phyloP scores from a whole-genome alignment of 1,140 invertebrate genomes.

The Sinonovacula constricta region DNA sequence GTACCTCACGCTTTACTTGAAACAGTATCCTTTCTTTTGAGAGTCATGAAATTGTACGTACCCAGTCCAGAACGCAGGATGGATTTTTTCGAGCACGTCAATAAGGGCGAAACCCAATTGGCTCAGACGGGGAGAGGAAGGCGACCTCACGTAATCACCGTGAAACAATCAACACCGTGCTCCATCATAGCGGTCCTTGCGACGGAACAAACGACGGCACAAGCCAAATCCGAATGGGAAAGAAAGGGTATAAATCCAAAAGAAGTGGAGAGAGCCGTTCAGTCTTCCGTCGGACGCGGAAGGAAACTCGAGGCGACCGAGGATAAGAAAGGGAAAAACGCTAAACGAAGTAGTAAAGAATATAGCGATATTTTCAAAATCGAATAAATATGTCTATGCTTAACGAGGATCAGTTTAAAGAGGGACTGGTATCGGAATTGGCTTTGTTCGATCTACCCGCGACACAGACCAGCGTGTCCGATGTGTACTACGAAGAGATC shows the following conservation, averaged over 20 bases:
- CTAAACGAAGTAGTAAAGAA: slow-evolving; percentile 6
- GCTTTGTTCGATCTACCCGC: too few species aligned
- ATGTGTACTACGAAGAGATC: slow-evolving; percentile 40
- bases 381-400: too few species aligned
- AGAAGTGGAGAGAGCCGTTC: background rate
- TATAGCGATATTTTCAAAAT: too few species aligned
- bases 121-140: background rate
- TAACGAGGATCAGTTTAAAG: too few species aligned
- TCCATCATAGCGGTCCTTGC: slow-evolving; percentile 16
- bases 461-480: too few species aligned
- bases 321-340: background rate
- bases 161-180: slow-evolving; percentile 9
- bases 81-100: slow-evolving; percentile 1
- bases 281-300: slow-evolving; percentile 9
- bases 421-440: too few species aligned
- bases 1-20: slow-evolving; percentile 30
- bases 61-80: background rate
- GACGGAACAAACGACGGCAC: slow-evolving; percentile 21
- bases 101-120: background rate
- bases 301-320: too few species aligned
- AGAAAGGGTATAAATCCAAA: too few species aligned
- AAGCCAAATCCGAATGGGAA: too few species aligned
- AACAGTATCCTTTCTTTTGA: slow-evolving; percentile 1
- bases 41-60: slow-evolving; percentile 7
- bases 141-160: background rate